Evolutionary conservation across 2,113 vertebrate genomes (phyloP).

Genomic region (Lota lota): DNA sequence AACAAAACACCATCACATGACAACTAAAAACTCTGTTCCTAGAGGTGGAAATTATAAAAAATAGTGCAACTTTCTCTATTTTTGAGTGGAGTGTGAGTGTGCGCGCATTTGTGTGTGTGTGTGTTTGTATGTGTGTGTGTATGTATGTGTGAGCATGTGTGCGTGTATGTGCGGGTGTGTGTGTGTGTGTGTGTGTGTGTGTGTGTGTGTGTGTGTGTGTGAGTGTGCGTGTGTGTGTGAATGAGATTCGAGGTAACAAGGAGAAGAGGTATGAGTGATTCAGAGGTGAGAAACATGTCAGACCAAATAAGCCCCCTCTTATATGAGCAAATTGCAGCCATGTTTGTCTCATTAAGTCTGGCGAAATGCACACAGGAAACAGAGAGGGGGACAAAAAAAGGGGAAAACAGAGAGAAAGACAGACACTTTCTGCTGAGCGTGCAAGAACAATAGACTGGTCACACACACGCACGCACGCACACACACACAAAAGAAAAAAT

Average conservation of each 20-base stretch:
- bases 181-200: no score
- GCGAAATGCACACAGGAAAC: not conserved
- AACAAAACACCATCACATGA: conserved; percentile 2
- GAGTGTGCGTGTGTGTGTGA: no score
- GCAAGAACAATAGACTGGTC: not conserved
- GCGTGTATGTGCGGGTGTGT: no score
- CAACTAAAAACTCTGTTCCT: not conserved
- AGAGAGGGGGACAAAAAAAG: not conserved
- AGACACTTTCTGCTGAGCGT: conserved; percentile 2
- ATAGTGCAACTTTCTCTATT: not conserved
- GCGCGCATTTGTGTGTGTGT: no score
- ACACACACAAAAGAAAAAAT: not conserved
- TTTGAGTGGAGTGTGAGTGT: not conserved
- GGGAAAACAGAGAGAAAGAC: conserved; percentile 17
- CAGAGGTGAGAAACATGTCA: conserved; percentile 28
- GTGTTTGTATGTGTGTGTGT: no score
- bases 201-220: no score
- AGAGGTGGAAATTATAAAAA: not conserved
- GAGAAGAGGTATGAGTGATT: conserved; percentile 19
- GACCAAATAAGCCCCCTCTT: no score
- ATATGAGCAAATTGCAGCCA: not conserved
- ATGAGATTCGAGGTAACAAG: conserved; percentile 19
- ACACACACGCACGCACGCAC: no score
- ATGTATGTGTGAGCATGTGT: no score
- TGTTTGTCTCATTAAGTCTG: not conserved